Evolutionary conservation across 92 coral and sea anemone species (phyloP), one percentile per base, ranked within the genome.

Genomic region (Ricordea florida): DNA sequence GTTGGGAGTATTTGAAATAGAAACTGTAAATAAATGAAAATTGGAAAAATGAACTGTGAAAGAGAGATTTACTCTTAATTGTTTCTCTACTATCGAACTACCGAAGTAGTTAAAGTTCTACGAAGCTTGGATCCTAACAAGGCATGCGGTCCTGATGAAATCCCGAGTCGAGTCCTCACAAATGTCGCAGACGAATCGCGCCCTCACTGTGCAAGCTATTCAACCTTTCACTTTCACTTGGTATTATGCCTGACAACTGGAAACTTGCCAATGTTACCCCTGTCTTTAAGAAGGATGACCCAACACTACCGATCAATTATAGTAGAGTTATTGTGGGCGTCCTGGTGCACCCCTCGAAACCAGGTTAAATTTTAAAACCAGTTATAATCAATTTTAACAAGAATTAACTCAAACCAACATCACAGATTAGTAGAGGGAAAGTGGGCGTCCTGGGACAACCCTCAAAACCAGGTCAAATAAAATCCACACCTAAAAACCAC

Each of bases 81-180:
- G n/a, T n/a, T n/a, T n/a, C n/a, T n/a, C n/a, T n/a, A n/a, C n/a
- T n/a, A n/a, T n/a, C n/a, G n/a, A n/a, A n/a, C n/a, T n/a, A n/a
- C 79, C 42, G 85, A 78, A 29, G 82, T 79, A 16, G 58, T 17
- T 1, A 36, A 24, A 14, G 82, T 46, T 9, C 28, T 79, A n/a
- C 23, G 16, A 15, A 51, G 14, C 44, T 14, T 66, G 14, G 88
- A 86, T 34, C 88, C 80, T 11, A 82, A 82, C 15, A 87, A 87
- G 38, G 87, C 87, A 14, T 86, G 83, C 28, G 87, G 83, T 11
- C 72, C 74, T 9, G 91, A 81, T 34, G 45, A 47, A 27, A 87
- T 82, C 40, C 92, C 92, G 22, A 82, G 74, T 10, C 34, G 34
- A 13, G 67, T 87, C 8, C 70, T 87, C 7, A 67, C 47, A 35